Base-by-base conservation (phyloP, 2,888 invertebrate genomes). In the Stegophylla sp. region DNA sequence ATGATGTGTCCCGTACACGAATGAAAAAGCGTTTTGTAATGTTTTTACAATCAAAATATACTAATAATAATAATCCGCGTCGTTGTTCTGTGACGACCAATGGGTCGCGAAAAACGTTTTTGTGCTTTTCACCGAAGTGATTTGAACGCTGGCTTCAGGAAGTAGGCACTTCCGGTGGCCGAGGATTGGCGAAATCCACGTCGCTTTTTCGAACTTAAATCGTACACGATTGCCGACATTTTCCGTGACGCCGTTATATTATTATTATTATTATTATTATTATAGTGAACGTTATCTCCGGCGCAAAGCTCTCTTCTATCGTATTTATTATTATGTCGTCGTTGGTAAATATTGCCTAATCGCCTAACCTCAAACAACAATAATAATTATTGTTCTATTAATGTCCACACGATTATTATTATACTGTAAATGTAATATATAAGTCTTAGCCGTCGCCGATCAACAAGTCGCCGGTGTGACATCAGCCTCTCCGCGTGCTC, bases 381-480 rank as follows among this genome's bases (percentile, higher is more conserved):
- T 51, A 20, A 51, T 7, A 7, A n/a, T n/a, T n/a, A n/a, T n/a
- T n/a, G n/a, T n/a, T n/a, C n/a, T n/a, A n/a, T n/a, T n/a, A 2
- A 53, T n/a, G n/a, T 9, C 20, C 2, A 9, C 2, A n/a, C 1
- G n/a, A 1, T 0, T 7, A 51, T n/a, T n/a, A 51, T n/a, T 51
- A 5, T 9, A 53, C 17, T 0, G n/a, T 20, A 53, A 53, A 53
- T 53, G 17, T 66, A 43, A 67, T n/a, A n/a, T 4, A 34, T 51
- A 1, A 69, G 34, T 7, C 34, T 3, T 4, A 28, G 28, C 41
- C n/a, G 48, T 2, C 28, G 5, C 20, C 51, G 67, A 71, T 79
- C 79, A 79, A 79, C 79, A 71, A 79, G 63, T 79, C 79, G 56
- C 45, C 59, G 15, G 67, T 69, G 77, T 28, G 61, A 79, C 71